Evolutionary conservation across 2,797 vertebrate species (phyloP).

Genomic region (Pampus argenteus): DNA sequence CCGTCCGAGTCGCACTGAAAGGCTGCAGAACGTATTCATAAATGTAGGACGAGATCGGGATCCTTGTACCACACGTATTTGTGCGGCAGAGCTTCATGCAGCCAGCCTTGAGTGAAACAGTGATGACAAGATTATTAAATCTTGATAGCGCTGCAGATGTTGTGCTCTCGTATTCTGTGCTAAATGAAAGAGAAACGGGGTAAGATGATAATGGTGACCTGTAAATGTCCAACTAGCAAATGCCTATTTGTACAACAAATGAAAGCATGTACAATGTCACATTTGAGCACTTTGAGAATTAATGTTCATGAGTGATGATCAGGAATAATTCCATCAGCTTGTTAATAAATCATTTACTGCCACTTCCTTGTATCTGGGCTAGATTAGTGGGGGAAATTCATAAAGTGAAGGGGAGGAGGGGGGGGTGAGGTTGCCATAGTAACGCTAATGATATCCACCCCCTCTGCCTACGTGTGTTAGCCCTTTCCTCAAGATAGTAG

Average conservation of each 20-base stretch:
- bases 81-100: constrained; percentile 14
- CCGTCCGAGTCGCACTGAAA: constrained; percentile 9
- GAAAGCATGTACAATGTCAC: constrained; percentile 71
- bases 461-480: constrained; percentile 51
- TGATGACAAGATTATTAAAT: constrained; percentile 64
- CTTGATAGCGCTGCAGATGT: constrained; percentile 54
- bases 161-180: constrained; percentile 29
- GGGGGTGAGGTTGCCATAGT: constrained; percentile 68
- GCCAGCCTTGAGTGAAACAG: constrained; percentile 40
- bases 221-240: constrained; percentile 55
- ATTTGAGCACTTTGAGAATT: constrained; percentile 66
- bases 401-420: constrained; percentile 52
- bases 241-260: constrained; percentile 70
- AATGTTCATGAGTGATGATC: constrained; percentile 75
- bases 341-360: constrained; percentile 80
- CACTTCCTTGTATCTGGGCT: constrained; percentile 63
- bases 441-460: constrained; percentile 77
- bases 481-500: constrained; percentile 53
- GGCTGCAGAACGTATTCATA: constrained; percentile 2
- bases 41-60: not conserved
- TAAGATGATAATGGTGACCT: constrained; percentile 61
- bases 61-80: not conserved
- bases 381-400: constrained; percentile 72
- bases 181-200: constrained; percentile 61
- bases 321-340: constrained; percentile 75